Base-by-base conservation (phyloP, 2,888 invertebrate genomes). In the Anaspis maculata region DNA sequence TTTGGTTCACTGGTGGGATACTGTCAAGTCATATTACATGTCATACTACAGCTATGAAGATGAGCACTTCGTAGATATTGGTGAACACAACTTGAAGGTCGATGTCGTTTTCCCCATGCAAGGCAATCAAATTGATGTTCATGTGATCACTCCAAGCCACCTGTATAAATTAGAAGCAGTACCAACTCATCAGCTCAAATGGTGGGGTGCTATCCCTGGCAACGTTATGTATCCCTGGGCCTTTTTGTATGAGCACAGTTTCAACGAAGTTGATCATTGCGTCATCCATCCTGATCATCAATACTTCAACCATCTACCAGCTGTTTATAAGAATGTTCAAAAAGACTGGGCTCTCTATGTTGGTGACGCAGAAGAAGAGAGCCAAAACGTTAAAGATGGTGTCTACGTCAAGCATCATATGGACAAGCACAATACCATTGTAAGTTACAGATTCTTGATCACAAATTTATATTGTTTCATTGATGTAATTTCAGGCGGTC, bases 281-380 rank as follows among this genome's bases (percentile, higher is more conserved):
- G 44, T 53, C 2, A 29, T 51, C 15, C 27, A 43, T 23, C 22
- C 57, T 2, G 46, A 54, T 21, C 47, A 54, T 7, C 32, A 56
- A 12, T 13, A 14, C 3, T 2, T 27, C 9, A 37, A 48, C 2
- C 51, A 57, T 9, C 49, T 55, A 24, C 37, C 39, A 2, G 32
- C 39, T 3, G 32, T 55, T 12, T 37, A 48, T 2, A 43, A 48
- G 25, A 19, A 16, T 2, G 28, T 59, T 13, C 36, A 53, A 1
- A 39, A 48, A 2, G 47, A 61, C 4, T 68, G 65, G 64, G 58
- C 56, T 1, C 35, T 63, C 22, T 44, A 58, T 16, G 44, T 59
- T 6, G 62, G 57, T 3, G 57, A 66, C 39, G 34, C n/a, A n/a
- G n/a, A n/a, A n/a, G n/a, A n/a, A n/a, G 46, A 16, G 27, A 41